Evolutionary conservation across 2,797 vertebrate species (phyloP).

Genomic region (Enteromius paludinosus): DNA sequence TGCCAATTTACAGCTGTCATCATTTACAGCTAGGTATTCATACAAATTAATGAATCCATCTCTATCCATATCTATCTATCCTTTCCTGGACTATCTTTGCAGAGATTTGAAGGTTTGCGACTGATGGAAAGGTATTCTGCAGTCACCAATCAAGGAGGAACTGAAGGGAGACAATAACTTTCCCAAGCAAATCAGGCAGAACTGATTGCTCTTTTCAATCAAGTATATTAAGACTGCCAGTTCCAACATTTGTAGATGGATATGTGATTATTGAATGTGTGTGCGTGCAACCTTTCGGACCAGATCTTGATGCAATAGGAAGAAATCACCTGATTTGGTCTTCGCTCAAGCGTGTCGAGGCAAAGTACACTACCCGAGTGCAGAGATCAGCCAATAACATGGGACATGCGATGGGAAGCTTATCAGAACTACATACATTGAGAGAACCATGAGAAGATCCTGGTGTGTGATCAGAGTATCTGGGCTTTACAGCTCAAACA

Average conservation of each 20-base stretch:
- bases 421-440: not conserved
- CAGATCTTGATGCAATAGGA: slow-evolving; percentile 60
- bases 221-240: slow-evolving; percentile 65
- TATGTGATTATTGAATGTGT: slow-evolving; percentile 68
- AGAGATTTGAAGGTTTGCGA: slow-evolving; percentile 7
- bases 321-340: slow-evolving; percentile 52
- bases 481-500: slow-evolving; percentile 24
- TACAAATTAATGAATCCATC: not conserved
- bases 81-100: not conserved
- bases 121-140: slow-evolving; percentile 23
- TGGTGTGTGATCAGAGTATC: not conserved
- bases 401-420: slow-evolving; percentile 13
- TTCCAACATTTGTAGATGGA: slow-evolving; percentile 51
- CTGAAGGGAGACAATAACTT: slow-evolving; percentile 43
- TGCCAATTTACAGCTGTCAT: not conserved
- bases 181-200: slow-evolving; percentile 64
- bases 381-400: not conserved
- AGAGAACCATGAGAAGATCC: slow-evolving; percentile 15
- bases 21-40: not conserved
- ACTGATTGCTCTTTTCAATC: slow-evolving; percentile 71
- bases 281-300: not conserved
- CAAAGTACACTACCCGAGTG: slow-evolving; percentile 16
- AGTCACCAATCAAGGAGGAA: slow-evolving; percentile 24
- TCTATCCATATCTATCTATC: no score
- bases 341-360: not conserved